Percentiles rank a stretch among this genome's conserved stretches.
Evolutionary conservation across 2,113 vertebrate species (phyloP).

Genomic region (Pollimyrus isidori): DNA sequence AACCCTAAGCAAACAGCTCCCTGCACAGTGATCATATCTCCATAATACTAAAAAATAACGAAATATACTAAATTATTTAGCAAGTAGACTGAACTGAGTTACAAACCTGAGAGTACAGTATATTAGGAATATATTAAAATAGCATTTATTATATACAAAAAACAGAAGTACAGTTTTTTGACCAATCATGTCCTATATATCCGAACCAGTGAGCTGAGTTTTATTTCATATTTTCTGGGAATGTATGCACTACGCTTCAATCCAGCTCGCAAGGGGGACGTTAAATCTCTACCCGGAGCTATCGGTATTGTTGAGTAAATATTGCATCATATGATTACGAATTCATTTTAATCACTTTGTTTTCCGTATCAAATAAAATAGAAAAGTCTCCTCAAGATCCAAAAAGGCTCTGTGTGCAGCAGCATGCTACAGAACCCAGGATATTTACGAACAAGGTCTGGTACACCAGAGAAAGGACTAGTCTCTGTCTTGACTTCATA

Average conservation of each 20-base stretch:
- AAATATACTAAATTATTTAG: background rate
- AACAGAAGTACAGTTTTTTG: background rate
- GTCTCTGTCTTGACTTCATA: background rate
- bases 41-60: background rate
- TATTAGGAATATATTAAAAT: background rate
- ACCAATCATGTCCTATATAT: background rate
- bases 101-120: background rate
- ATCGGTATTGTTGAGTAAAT: background rate
- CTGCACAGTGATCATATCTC: background rate
- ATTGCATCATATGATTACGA: background rate
- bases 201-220: background rate
- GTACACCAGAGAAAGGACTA: background rate
- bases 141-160: background rate
- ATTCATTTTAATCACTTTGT: background rate
- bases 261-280: background rate
- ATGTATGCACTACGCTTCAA: background rate
- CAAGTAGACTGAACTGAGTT: background rate
- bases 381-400: background rate
- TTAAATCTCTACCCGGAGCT: background rate
- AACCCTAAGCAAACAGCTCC: background rate
- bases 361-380: background rate
- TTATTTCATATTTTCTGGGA: background rate
- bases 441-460: background rate
- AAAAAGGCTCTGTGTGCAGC: background rate
- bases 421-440: background rate